Conservation (phyloP, 2,113 vertebrate genomes). For the Ceratotherium simum region DNA sequence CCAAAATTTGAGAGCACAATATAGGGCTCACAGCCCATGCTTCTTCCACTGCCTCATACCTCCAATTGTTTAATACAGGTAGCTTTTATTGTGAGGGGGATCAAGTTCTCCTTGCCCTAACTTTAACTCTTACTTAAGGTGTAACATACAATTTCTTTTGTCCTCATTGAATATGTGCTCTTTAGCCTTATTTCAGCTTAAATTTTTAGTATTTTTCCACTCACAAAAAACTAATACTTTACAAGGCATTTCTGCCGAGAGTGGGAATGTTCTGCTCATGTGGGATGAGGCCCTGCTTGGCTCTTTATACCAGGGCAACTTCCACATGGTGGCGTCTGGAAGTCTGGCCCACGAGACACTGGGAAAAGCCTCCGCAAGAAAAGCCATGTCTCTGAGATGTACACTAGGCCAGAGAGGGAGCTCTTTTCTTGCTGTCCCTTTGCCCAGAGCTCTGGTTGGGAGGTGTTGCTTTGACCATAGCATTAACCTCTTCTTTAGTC, state of each 20-base stretch:
- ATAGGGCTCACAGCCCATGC: not conserved
- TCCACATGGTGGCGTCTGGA: rapidly evolving
- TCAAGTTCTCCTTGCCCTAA: not conserved
- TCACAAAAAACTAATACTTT: not conserved
- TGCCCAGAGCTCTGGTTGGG: not conserved
- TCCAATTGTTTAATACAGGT: not conserved
- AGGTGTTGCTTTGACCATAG: not conserved
- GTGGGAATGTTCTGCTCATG: not conserved
- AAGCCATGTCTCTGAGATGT: too few relatives aligned
- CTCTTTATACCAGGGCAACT: too few relatives aligned
- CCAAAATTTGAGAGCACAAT: not conserved
- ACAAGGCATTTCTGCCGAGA: not conserved
- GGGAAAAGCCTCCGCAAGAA: too few relatives aligned
- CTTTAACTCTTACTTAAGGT: not conserved
- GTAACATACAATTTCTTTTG: not conserved
- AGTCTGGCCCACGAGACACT: not conserved
- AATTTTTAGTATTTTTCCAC: not conserved
- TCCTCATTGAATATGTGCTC: not conserved
- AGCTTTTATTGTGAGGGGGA: not conserved
- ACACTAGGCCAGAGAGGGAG: rapidly evolving
- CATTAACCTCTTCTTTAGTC: not conserved
- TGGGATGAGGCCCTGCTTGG: not conserved
- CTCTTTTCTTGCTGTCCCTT: not conserved
- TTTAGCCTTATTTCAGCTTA: not conserved
- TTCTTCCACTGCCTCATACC: too few relatives aligned